These are phyloP conservation scores for Sicus ferrugineus DNA, from an alignment of 2,888 invertebrate species.

Conservation along the genomic window DNA sequence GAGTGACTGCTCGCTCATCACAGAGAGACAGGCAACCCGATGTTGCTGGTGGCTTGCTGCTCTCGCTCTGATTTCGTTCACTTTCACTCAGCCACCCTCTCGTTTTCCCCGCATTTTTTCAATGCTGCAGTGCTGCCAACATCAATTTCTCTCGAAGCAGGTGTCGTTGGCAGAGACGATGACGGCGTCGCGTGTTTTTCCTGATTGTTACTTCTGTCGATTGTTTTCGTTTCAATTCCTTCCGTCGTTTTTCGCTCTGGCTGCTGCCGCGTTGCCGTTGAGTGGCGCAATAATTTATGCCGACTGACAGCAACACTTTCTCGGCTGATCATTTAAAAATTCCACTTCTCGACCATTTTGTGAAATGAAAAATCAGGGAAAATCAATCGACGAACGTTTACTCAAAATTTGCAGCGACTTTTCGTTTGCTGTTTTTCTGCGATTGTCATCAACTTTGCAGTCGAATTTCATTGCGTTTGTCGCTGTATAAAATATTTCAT, in stretches of 20 bases:
- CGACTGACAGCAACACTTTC: slow-evolving; percentile 28
- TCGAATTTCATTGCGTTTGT: not conserved
- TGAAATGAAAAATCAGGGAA: not conserved
- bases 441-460: not conserved
- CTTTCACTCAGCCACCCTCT: not conserved
- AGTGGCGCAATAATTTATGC: slow-evolving; percentile 28
- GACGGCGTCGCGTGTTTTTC: not conserved
- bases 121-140: not conserved
- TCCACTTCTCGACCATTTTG: not conserved
- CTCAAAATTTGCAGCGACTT: too few species aligned
- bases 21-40: too few species aligned
- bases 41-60: not conserved
- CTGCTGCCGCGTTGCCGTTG: slow-evolving; percentile 3
- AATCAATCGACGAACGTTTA: too few species aligned
- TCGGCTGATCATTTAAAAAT: slow-evolving; percentile 23
- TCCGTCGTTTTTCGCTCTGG: not conserved
- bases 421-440: not conserved
- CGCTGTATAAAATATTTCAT: not conserved
- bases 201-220: not conserved
- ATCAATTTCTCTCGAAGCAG: not conserved
- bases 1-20: too few species aligned
- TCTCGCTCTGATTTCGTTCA: not conserved
- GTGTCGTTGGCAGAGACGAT: not conserved
- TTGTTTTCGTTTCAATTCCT: not conserved
- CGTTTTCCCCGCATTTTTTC: not conserved